Evolutionary conservation across 2,797 vertebrate species (phyloP).

Genomic region (Aulostomus chinensis): DNA sequence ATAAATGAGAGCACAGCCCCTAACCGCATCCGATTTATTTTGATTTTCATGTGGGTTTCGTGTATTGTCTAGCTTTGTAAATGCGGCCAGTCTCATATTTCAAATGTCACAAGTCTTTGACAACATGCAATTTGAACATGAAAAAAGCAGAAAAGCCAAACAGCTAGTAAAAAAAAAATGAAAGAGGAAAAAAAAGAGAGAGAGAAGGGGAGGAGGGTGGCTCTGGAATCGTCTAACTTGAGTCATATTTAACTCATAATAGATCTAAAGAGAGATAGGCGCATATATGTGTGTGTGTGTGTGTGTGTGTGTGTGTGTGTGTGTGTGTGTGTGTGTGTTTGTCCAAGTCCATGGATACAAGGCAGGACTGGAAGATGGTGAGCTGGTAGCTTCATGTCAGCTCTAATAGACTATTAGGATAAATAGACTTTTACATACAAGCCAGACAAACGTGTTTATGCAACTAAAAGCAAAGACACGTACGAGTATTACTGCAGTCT

Average conservation of each 20-base stretch:
- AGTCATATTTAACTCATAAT: constrained; percentile 40
- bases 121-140: constrained; percentile 64
- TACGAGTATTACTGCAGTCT: too few species aligned
- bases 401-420: constrained; percentile 11
- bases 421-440: not conserved
- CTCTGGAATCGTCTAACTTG: constrained; percentile 23
- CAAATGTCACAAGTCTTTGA: constrained; percentile 71
- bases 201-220: constrained; percentile 21
- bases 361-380: too few species aligned
- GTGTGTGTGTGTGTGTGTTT: too few species aligned
- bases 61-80: constrained; percentile 83
- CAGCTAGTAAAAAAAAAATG: constrained; percentile 39
- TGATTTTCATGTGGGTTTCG: constrained; percentile 82
- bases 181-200: too few species aligned
- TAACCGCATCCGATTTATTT: constrained; percentile 83
- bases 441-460: constrained; percentile 38
- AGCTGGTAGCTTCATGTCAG: constrained; percentile 20
- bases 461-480: too few species aligned
- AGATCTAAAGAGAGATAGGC: constrained; percentile 27
- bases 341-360: too few species aligned
- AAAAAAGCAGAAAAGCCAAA: constrained; percentile 53
- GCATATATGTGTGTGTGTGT: constrained; percentile 11
- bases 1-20: constrained; percentile 82
- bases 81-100: constrained; percentile 72
- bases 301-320: not conserved